Evolutionary conservation across 2,113 vertebrate genomes (phyloP), one percentile per base, ranked within the genome.

Genomic region (Drymodes brunneopygia): DNA sequence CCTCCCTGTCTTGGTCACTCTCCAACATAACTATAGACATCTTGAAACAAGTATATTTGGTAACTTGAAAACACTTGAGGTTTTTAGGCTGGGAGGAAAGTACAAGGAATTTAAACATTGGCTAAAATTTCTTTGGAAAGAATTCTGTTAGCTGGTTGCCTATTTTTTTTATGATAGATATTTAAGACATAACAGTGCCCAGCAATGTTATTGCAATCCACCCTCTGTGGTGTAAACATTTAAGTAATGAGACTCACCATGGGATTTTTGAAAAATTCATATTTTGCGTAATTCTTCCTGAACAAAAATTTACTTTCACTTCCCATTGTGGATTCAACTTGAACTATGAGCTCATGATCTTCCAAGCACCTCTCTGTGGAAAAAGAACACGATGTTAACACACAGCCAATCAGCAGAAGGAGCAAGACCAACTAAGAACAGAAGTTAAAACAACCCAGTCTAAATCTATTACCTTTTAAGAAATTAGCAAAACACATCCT

Each of bases 281-380:
- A 99, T 98, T 99, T 99, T 96, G 98, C 99, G 74, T 99, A 99
- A 98, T 99, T 99, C 98, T 99, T 99, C 97, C 99, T 98, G 98
- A 99, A 99, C 85, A 99, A 97, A 97, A 99, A 99, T 98, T 98
- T 99, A 81, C 99, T 99, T 82, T 99, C 99, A n/a, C 98, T 98
- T 95, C 97, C 98, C 99, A 99, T 99, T 71, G 98, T 98, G 62
- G 98, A 98, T 85, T 99, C 99, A 23, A 99, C 99, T 96, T 99
- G 98, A 88, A 98, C 98, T 97, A 99, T 98, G 93, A 98, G 94
- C 94, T 99, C 99, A 40, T 99, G 99, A 97, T 99, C 99, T 97
- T 99, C 99, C 95, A 99, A 95, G 97, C 98, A 99, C 60, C 99
- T 97, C 94, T 99, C 99, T 99, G 97, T 61, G 81, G 77, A 94